phyloP scores from a whole-genome alignment of 2,113 vertebrate species.

The Pelvicachromis taeniatus region DNA sequence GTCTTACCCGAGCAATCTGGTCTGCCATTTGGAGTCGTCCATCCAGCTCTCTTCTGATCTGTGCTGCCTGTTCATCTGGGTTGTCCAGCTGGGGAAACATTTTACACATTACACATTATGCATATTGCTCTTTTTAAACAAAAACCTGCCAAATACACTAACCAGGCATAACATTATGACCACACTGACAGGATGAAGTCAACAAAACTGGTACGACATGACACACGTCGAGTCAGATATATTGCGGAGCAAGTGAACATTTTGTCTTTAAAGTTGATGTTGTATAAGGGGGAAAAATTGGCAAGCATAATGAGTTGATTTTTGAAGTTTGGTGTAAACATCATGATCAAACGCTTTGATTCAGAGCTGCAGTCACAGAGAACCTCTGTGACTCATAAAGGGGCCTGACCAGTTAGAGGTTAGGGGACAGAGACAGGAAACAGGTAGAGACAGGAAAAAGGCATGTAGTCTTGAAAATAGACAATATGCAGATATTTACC shows the following conservation, averaged over 20 bases:
- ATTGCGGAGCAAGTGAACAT: neutral
- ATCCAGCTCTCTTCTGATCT: slow-evolving; percentile 94
- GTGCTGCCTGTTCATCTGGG: slow-evolving; percentile 95
- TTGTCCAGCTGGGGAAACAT: slow-evolving; percentile 87
- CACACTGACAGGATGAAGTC: neutral
- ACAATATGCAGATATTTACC: too few relatives aligned
- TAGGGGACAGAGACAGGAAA: too few relatives aligned
- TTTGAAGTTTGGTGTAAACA: too few relatives aligned
- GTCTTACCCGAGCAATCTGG: slow-evolving; percentile 90
- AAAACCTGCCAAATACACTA: neutral
- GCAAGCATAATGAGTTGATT: too few relatives aligned
- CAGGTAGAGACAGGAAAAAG: too few relatives aligned
- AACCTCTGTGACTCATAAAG: too few relatives aligned
- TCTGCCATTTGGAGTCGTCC: slow-evolving; percentile 98
- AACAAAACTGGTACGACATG: neutral
- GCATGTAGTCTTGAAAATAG: too few relatives aligned
- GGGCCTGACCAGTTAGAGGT: too few relatives aligned
- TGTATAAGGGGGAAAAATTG: too few relatives aligned
- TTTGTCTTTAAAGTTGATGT: too few relatives aligned
- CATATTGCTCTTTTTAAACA: neutral
- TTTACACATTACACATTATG: neutral
- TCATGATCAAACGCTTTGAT: too few relatives aligned
- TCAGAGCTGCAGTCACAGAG: too few relatives aligned
- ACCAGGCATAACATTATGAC: neutral
- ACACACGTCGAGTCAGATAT: neutral